These are phyloP conservation scores for Kryptolebias marmoratus DNA, from an alignment of 2,113 vertebrate genomes.

Conservation along the genomic window DNA sequence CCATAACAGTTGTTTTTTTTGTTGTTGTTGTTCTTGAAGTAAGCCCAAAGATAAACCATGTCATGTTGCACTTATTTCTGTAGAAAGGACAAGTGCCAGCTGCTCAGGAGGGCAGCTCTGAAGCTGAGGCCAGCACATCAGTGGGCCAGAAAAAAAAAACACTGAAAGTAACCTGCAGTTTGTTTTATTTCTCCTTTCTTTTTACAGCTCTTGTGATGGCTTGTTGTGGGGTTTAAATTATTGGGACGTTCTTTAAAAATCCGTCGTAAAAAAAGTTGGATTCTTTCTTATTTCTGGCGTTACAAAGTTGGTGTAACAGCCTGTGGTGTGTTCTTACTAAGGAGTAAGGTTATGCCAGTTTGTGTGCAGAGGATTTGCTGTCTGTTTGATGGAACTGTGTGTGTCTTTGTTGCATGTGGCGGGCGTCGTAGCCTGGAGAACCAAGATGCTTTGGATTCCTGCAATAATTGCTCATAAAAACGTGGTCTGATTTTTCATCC, in stretches of 20 bases:
- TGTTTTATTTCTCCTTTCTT: not conserved
- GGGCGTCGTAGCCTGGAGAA: not conserved
- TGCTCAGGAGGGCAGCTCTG: slow-evolving; percentile 68
- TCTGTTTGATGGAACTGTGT: not conserved
- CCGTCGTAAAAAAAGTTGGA: not conserved
- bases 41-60: slow-evolving; percentile 31
- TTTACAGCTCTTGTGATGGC: slow-evolving; percentile 60
- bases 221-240: slow-evolving; percentile 60
- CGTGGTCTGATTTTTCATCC: slow-evolving; percentile 26
- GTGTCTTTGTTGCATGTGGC: not conserved
- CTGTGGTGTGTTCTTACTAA: slow-evolving; percentile 33
- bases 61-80: slow-evolving; percentile 71
- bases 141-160: slow-evolving; percentile 69
- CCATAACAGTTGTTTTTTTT: too few relatives aligned
- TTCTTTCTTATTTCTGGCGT: not conserved
- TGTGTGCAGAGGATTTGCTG: not conserved
- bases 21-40: too few relatives aligned
- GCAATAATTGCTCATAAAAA: slow-evolving; percentile 12
- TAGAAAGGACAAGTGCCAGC: slow-evolving; percentile 76
- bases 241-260: slow-evolving; percentile 31
- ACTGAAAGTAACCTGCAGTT: slow-evolving; percentile 76
- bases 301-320: slow-evolving; percentile 33
- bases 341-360: slow-evolving; percentile 31
- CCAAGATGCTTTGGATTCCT: slow-evolving; percentile 24
- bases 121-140: slow-evolving; percentile 67